Conservation (phyloP, 2,888 invertebrate genomes). For the Eilema depressum region DNA sequence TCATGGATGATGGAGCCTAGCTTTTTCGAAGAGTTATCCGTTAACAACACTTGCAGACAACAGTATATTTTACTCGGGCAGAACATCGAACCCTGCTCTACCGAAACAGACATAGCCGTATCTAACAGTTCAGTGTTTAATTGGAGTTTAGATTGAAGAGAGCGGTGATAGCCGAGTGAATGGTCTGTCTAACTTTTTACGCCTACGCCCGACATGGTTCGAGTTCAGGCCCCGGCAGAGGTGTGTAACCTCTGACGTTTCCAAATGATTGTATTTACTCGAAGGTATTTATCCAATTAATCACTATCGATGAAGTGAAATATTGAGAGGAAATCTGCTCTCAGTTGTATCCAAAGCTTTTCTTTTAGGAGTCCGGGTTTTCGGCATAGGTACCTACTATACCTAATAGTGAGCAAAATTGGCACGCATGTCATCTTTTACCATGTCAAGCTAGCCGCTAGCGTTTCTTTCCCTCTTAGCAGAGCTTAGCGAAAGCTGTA, state of each 20-base stretch:
- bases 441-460: too few species aligned
- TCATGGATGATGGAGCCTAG: too few species aligned
- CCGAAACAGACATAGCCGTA: too few species aligned
- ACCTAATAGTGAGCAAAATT: too few species aligned
- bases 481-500: too few species aligned
- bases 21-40: too few species aligned
- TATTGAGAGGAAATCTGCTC: background rate
- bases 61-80: background rate
- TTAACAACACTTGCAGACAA: background rate
- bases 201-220: background rate
- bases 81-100: too few species aligned
- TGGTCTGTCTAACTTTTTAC: conserved; percentile 4
- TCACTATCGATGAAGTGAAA: background rate
- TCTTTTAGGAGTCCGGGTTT: background rate
- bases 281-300: background rate
- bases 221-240: background rate
- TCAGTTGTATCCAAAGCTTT: background rate
- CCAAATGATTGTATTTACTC: background rate
- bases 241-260: background rate
- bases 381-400: too few species aligned
- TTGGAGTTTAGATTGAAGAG: background rate
- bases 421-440: too few species aligned
- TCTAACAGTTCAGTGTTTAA: background rate
- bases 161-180: conserved; percentile 9
- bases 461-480: too few species aligned